Base-by-base conservation (phyloP, 2,113 vertebrate species). In the Heptranchias perlo region DNA sequence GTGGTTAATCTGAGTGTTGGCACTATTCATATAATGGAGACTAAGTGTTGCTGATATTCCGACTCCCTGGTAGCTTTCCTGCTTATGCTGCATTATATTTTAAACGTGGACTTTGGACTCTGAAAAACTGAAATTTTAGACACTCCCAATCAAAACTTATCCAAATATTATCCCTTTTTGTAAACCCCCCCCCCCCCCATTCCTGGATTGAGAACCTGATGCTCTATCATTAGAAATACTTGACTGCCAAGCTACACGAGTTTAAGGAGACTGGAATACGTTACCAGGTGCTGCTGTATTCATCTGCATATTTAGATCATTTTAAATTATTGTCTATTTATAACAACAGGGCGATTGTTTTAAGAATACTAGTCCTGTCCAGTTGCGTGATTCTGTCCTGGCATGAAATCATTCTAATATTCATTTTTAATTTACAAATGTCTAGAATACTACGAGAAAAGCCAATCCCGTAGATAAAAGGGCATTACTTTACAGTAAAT, bases 401-500 rank as follows among this genome's bases (percentile, higher is more conserved):
- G 94, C 94, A 95, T 95, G 64, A 73, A 95, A 69, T 69, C 65
- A 69, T 95, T 95, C 65, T 95, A 95, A 95, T 95, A 95, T 95
- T 95, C 62, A 95, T 69, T 95, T 95, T 95, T 95, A 95, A 95
- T 95, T 95, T 95, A 95, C 94, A 69, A 95, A 95, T 73, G 94
- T 95, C 94, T 69, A 69, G 94, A 69, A 95, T 95, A 95, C 94
- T 67, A 69, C 14, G 94, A 73, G 65, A 31, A 95, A 95, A 95
- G 94, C 94, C 97, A 98, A 98, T 98, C 98, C 98, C 98, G 98
- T 98, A 98, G 98, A 99, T 98, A 98, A 98, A 97, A 97, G 99
- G 98, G 99, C 98, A 98, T 98, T 99, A 98, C 98, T 99, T 99
- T 99, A 99, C 99, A 99, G 98, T 99, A 99, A 99, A 99, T 99